phyloP scores from a whole-genome alignment of 2,888 invertebrate species.

The Sarcophaga variegata region DNA sequence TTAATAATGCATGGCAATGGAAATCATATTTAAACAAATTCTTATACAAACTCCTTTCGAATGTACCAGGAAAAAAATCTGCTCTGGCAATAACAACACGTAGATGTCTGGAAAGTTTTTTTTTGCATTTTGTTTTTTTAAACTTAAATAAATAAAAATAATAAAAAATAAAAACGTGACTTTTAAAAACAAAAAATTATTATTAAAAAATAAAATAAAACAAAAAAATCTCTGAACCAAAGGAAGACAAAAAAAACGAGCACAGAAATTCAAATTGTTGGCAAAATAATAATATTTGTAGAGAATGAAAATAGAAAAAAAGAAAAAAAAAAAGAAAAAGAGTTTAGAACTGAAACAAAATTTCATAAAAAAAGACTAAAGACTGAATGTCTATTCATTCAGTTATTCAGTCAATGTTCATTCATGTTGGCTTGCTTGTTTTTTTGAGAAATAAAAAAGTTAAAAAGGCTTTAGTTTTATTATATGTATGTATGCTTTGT shows the following conservation, averaged over 20 bases:
- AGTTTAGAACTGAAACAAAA: not conserved
- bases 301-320: not conserved
- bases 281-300: constrained; percentile 1
- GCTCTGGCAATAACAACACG: constrained; percentile 36
- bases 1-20: constrained; percentile 27
- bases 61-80: constrained; percentile 26
- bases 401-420: too few relatives aligned
- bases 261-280: not conserved
- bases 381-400: not conserved
- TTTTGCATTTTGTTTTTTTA: not conserved
- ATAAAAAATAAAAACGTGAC: constrained; percentile 67
- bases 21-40: constrained; percentile 27
- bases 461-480: constrained; percentile 31
- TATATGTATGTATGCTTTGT: not conserved
- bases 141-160: too few relatives aligned
- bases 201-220: constrained; percentile 10
- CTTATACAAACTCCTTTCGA: not conserved
- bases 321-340: not conserved
- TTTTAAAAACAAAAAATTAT: constrained; percentile 59
- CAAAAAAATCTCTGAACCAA: not conserved
- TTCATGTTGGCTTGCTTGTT: not conserved
- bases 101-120: constrained; percentile 65
- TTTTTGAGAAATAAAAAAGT: constrained; percentile 18
- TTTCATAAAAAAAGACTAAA: not conserved
- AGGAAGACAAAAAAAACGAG: not conserved